A percentile compares a stretch with the other conserved stretches of the same genome.
phyloP scores from a whole-genome alignment of 53 echinoderm and acorn worm species.

The Echinarachnius parma region DNA sequence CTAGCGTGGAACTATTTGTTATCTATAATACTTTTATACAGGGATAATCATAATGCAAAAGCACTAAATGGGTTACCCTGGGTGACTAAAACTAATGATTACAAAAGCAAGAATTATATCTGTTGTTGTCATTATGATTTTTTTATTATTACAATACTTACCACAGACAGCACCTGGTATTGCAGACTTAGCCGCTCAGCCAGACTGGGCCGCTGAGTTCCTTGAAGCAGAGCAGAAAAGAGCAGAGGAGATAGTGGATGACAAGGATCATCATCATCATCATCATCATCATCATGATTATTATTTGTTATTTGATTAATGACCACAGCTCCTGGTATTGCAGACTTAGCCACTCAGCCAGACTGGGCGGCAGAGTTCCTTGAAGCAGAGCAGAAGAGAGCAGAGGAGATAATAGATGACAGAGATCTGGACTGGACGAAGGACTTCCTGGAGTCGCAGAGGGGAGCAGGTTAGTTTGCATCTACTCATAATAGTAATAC shows the following conservation, averaged over 20 bases:
- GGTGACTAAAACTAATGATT: too few species aligned
- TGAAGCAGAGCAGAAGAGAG: slow-evolving; percentile 69
- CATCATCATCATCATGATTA: too few species aligned
- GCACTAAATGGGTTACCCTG: too few species aligned
- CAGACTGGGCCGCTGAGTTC: slow-evolving; percentile 96
- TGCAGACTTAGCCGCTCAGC: slow-evolving; percentile 76
- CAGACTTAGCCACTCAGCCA: slow-evolving; percentile 75
- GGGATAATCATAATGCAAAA: too few species aligned
- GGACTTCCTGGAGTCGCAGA: slow-evolving; percentile 76
- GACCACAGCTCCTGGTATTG: slow-evolving; percentile 79
- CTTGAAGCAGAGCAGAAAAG: slow-evolving; percentile 71
- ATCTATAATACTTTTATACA: too few species aligned
- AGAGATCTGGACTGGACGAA: slow-evolving; percentile 84
- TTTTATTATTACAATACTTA: too few species aligned
- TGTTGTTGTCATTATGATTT: too few species aligned
- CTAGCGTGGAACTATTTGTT: too few species aligned
- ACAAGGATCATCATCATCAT: too few species aligned
- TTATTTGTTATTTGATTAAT: too few species aligned
- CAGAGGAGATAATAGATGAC: slow-evolving; percentile 83
- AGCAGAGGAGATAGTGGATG: slow-evolving; percentile 82
- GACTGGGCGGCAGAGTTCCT: slow-evolving; percentile 96
- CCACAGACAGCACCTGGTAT: slow-evolving; percentile 86
- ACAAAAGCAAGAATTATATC: too few species aligned
- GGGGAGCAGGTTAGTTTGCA: slow-evolving; percentile 62
- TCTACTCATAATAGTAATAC: too few species aligned